These are phyloP conservation scores for Microplitis deprimator DNA, from an alignment of 2,888 invertebrate species.

Conservation along the genomic window DNA sequence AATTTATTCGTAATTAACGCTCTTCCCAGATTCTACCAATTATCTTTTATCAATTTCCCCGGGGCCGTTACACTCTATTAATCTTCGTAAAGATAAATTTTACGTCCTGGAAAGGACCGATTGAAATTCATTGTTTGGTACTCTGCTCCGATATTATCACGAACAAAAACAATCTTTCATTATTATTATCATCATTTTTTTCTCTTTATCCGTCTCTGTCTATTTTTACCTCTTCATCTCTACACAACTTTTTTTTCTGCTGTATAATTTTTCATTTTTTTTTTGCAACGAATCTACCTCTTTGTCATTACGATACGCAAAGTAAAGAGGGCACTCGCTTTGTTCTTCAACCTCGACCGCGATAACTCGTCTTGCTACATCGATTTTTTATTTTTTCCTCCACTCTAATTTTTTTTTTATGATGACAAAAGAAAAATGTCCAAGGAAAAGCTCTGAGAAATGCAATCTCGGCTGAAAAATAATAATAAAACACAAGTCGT, in stretches of 20 bases:
- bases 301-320: slow-evolving; percentile 22
- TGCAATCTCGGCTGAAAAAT: slow-evolving; percentile 16
- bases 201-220: not conserved
- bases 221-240: not conserved
- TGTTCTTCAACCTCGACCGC: slow-evolving; percentile 21
- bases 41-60: slow-evolving; percentile 30
- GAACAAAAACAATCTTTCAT: not conserved
- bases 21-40: slow-evolving; percentile 9
- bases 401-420: not conserved
- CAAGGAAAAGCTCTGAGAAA: slow-evolving; percentile 12
- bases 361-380: slow-evolving; percentile 8
- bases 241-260: not conserved
- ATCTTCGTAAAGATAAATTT: slow-evolving; percentile 19
- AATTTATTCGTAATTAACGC: slow-evolving; percentile 40
- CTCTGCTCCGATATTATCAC: not conserved
- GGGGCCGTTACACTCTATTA: slow-evolving; percentile 29
- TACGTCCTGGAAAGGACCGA: not conserved
- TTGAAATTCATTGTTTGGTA: slow-evolving; percentile 9
- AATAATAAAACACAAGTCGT: slow-evolving; percentile 2
- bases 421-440: slow-evolving; percentile 18
- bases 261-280: not conserved
- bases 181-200: not conserved
- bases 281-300: slow-evolving; percentile 4
- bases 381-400: slow-evolving; percentile 12
- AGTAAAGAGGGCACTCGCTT: slow-evolving; percentile 13